Conservation (phyloP, 2,113 vertebrate species). For the Colius striatus region DNA sequence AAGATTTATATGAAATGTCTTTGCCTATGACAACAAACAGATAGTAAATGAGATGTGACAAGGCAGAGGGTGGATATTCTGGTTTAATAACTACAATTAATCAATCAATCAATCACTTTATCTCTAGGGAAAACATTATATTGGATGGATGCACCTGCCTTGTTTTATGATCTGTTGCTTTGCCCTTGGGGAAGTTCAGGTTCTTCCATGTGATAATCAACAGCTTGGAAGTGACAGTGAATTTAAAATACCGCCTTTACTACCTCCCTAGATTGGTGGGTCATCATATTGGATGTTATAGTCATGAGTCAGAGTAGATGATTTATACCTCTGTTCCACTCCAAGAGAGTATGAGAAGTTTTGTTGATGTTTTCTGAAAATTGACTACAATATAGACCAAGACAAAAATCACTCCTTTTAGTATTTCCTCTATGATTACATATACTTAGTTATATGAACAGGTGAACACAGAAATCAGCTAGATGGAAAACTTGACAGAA, state of each 20-base stretch:
- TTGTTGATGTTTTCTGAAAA: neutral
- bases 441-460: neutral
- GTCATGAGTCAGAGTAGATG: neutral
- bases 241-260: neutral
- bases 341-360: neutral
- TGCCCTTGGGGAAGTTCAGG: neutral
- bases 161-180: neutral
- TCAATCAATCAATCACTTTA: neutral
- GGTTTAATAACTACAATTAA: slow-evolving; percentile 34
- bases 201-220: neutral
- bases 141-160: neutral
- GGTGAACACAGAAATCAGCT: neutral
- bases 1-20: neutral
- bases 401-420: neutral
- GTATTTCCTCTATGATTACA: neutral
- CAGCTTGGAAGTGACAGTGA: neutral
- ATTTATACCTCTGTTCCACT: neutral
- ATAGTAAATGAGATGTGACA: slow-evolving; percentile 33
- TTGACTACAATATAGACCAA: neutral
- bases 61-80: slow-evolving; percentile 20
- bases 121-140: neutral
- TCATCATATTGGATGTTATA: neutral
- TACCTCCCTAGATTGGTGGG: neutral
- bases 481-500: neutral
- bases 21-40: neutral